phyloP scores from a whole-genome alignment of 2,797 vertebrate genomes.

The Pseudochirops cupreus region DNA sequence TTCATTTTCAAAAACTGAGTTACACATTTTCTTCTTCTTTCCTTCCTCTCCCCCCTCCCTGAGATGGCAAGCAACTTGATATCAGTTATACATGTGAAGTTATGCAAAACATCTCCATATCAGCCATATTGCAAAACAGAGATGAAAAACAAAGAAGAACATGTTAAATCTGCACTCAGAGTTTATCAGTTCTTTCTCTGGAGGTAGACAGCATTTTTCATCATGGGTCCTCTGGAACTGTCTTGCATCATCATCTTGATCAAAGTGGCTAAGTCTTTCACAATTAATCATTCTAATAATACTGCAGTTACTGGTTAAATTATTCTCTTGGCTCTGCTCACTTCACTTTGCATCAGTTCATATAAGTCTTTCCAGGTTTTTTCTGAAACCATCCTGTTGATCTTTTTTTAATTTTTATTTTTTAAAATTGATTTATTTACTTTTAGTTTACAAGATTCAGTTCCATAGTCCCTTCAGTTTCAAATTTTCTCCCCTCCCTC shows the following conservation, averaged over 20 bases:
- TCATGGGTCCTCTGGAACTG: not conserved
- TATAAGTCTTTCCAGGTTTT: not conserved
- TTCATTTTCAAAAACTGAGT: not conserved
- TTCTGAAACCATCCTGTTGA: not conserved
- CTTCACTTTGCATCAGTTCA: not conserved
- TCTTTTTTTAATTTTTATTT: not conserved
- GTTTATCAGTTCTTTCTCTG: not conserved
- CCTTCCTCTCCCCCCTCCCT: not conserved
- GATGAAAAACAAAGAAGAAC: not conserved
- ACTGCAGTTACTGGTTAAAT: not conserved
- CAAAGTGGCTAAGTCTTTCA: not conserved
- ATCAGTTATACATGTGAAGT: not conserved
- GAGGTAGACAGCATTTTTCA: not conserved
- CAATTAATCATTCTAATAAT: not conserved
- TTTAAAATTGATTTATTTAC: too few relatives aligned
- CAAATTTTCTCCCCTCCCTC: too few relatives aligned
- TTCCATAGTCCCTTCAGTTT: too few relatives aligned
- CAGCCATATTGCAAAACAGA: not conserved
- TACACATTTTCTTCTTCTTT: not conserved
- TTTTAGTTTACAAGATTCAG: too few relatives aligned
- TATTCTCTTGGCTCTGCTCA: not conserved
- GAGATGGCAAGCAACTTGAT: not conserved
- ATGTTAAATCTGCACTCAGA: not conserved
- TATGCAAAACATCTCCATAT: not conserved
- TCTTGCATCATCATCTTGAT: not conserved